Percentiles rank a stretch among this genome's conserved stretches.
Evolutionary conservation across 2,888 invertebrate genomes (phyloP).

Genomic region (Sarcophaga subvicina): DNA sequence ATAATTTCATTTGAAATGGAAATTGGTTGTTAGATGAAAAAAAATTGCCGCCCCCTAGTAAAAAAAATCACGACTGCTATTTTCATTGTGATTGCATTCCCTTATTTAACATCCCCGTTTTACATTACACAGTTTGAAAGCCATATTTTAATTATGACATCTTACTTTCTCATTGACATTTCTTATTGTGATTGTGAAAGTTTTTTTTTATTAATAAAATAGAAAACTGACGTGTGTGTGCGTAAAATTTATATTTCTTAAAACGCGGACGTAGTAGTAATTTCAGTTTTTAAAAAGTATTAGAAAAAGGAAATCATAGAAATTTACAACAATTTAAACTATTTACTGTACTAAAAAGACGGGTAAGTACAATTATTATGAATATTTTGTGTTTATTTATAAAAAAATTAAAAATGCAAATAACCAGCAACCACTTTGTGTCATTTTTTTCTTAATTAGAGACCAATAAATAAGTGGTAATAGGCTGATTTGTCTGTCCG

Average conservation of each 20-base stretch:
- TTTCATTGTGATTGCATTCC: no score
- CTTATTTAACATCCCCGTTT: constrained; percentile 74
- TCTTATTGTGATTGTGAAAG: constrained; percentile 31
- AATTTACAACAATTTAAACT: constrained; percentile 26
- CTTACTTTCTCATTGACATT: neutral
- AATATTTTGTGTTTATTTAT: neutral
- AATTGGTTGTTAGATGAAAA: no score
- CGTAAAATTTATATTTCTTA: constrained; percentile 51
- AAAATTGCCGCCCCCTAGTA: no score
- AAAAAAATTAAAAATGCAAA: neutral
- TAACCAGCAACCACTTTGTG: neutral
- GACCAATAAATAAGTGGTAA: constrained; percentile 2
- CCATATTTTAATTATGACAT: constrained; percentile 25
- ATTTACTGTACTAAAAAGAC: neutral
- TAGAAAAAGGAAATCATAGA: constrained; percentile 26
- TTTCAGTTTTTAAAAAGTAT: constrained; percentile 32
- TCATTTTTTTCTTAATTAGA: constrained; percentile 14
- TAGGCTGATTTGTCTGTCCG: neutral
- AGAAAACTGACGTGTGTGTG: constrained; percentile 62
- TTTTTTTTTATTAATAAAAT: constrained; percentile 18
- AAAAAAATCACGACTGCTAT: no score
- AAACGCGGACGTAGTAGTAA: constrained; percentile 53
- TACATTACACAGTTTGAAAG: constrained; percentile 80
- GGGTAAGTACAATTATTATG: constrained; percentile 20
- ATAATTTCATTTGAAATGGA: no score